Conservation (phyloP, 2,888 invertebrate species). For the Caenorhabditis sp. region DNA sequence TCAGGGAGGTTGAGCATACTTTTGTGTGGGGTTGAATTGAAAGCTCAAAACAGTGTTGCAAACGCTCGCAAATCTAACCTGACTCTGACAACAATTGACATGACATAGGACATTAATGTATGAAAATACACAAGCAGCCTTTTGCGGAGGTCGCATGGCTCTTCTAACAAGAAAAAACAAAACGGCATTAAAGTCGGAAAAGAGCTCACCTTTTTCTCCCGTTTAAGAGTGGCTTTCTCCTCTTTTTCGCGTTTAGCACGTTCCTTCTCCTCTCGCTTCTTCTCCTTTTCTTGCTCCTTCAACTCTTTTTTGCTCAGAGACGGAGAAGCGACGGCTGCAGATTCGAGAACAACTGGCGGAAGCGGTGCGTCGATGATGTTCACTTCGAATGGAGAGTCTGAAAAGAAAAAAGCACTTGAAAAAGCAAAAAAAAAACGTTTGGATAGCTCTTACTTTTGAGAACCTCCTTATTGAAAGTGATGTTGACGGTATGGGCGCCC, state of each 20-base stretch:
- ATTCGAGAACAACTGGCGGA: conserved; percentile 27
- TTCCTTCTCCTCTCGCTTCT: conserved; percentile 71
- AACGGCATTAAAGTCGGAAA: conserved; percentile 1
- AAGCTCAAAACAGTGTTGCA: too few relatives aligned
- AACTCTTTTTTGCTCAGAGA: conserved; percentile 63
- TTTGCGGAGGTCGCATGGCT: conserved; percentile 26
- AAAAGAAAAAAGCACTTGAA: conserved; percentile 46
- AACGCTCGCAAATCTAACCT: conserved; percentile 50
- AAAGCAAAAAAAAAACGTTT: too few relatives aligned
- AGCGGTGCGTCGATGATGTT: conserved; percentile 82
- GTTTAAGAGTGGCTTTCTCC: conserved; percentile 69
- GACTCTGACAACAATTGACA: conserved; percentile 38
- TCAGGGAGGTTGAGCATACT: conserved; percentile 20
- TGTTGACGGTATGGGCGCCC: conserved; percentile 94
- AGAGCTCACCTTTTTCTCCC: conserved; percentile 61
- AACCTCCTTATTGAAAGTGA: conserved; percentile 94
- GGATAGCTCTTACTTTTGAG: conserved; percentile 73
- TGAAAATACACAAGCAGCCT: conserved; percentile 44
- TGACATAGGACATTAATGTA: too few relatives aligned
- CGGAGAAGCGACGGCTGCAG: conserved; percentile 56
- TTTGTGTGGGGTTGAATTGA: not conserved
- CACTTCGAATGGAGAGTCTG: conserved; percentile 86
- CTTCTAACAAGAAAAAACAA: conserved; percentile 36
- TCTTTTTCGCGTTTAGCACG: conserved; percentile 75
- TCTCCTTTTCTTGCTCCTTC: conserved; percentile 68